Conservation (phyloP, 2,888 invertebrate genomes). For the Coleophora deauratella region DNA sequence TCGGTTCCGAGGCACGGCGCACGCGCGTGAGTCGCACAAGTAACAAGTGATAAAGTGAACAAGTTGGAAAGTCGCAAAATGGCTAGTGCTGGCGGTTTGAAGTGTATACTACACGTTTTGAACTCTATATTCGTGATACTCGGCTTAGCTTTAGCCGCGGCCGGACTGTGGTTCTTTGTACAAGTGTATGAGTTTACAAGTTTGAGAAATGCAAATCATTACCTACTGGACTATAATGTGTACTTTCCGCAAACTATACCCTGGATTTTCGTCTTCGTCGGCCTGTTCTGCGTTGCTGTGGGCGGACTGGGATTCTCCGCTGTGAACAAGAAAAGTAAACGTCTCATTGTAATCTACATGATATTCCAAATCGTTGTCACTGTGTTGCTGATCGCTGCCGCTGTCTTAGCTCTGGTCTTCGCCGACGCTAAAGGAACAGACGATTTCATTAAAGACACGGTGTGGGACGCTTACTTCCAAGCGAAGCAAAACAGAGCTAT, state of each 20-base stretch:
- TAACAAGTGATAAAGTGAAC: background rate
- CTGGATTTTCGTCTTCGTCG: constrained; percentile 54
- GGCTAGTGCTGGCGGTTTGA: constrained; percentile 21
- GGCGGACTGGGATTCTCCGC: constrained; percentile 50
- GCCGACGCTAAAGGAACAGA: constrained; percentile 48
- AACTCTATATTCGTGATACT: constrained; percentile 29
- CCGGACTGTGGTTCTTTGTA: constrained; percentile 39
- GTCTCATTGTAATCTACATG: constrained; percentile 37
- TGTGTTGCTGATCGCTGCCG: constrained; percentile 32
- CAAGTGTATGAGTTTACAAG: constrained; percentile 34
- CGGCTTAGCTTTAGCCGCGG: constrained; percentile 27
- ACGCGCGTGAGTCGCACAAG: constrained; percentile 11
- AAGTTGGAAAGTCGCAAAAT: constrained; percentile 15
- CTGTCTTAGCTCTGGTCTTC: constrained; percentile 45
- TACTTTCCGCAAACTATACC: constrained; percentile 65
- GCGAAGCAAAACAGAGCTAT: constrained; percentile 38
- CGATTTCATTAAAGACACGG: constrained; percentile 51
- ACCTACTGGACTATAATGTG: constrained; percentile 54
- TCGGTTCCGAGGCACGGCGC: constrained; percentile 14
- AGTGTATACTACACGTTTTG: constrained; percentile 27
- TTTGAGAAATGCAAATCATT: constrained; percentile 45
- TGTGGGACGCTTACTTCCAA: constrained; percentile 56
- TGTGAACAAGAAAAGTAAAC: constrained; percentile 37
- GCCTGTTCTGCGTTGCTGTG: constrained; percentile 41
- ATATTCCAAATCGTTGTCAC: constrained; percentile 35